Evolutionary conservation across 2,888 invertebrate species (phyloP).

Genomic region (Drosophila multiciliata): DNA sequence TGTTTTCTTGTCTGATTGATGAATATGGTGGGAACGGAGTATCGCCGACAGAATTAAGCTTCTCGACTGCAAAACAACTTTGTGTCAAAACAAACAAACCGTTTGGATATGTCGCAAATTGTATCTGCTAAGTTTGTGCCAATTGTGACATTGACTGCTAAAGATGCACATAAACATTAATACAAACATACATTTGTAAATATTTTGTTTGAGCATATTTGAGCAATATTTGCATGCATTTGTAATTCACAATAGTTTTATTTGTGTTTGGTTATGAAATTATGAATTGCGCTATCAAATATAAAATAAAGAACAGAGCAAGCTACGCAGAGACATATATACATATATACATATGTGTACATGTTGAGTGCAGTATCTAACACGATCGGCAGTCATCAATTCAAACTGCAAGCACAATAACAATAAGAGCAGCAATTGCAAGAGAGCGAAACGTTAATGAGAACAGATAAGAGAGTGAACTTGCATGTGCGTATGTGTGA

Average conservation of each 20-base stretch:
- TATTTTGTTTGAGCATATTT: not conserved
- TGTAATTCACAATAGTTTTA: constrained; percentile 21
- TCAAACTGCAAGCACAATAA: constrained; percentile 32
- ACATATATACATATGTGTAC: not conserved
- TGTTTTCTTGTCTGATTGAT: not conserved
- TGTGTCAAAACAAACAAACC: not conserved
- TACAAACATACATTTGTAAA: not conserved
- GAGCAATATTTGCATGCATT: not conserved
- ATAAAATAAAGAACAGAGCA: not conserved
- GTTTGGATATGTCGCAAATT: not conserved
- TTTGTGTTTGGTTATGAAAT: constrained; percentile 17
- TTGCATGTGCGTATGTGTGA: not conserved
- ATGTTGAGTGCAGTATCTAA: constrained; percentile 24
- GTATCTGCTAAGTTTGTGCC: too few species aligned
- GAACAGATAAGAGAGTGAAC: constrained; percentile 14
- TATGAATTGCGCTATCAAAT: constrained; percentile 21
- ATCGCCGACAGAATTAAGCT: not conserved
- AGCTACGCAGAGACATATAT: not conserved
- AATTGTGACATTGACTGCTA: not conserved
- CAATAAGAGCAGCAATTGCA: constrained; percentile 32
- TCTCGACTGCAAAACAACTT: not conserved
- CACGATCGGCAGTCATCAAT: constrained; percentile 56
- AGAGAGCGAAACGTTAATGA: constrained; percentile 10
- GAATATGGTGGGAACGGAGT: not conserved
- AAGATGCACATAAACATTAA: not conserved